phyloP scores from a whole-genome alignment of 2,888 invertebrate genomes.

The Heliconius ismenius region DNA sequence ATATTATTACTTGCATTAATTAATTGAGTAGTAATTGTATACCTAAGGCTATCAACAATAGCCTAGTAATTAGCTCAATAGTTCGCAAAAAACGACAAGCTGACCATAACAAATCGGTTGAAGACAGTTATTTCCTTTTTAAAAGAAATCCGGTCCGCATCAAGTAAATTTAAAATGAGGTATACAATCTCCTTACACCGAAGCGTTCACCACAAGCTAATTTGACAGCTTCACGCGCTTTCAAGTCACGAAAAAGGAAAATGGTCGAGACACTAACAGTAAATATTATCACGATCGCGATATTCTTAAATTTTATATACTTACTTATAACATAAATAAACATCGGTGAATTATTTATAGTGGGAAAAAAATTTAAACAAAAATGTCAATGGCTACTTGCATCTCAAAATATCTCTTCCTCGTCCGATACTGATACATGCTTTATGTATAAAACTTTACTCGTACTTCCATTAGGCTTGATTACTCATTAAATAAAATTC shows the following conservation, averaged over 20 bases:
- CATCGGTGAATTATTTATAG: slow-evolving; percentile 11
- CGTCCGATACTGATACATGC: neutral
- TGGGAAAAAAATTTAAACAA: neutral
- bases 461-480: slow-evolving; percentile 5
- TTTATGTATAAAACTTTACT: neutral
- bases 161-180: slow-evolving; percentile 1
- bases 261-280: slow-evolving; percentile 9
- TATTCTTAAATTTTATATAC: slow-evolving; percentile 20
- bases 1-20: neutral
- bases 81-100: neutral
- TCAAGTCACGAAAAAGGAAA: slow-evolving; percentile 19
- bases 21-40: neutral
- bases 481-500: slow-evolving; percentile 6
- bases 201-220: slow-evolving; percentile 15
- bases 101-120: neutral
- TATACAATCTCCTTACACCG: slow-evolving; percentile 18
- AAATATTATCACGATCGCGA: slow-evolving; percentile 21
- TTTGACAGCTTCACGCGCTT: slow-evolving; percentile 29
- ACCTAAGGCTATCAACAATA: neutral
- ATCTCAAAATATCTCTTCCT: neutral
- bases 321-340: slow-evolving; percentile 13
- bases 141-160: neutral
- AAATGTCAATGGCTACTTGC: slow-evolving; percentile 17
- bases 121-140: slow-evolving; percentile 13
- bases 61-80: neutral